Base-by-base conservation (phyloP, 2,797 vertebrate genomes). In the Scarus forsteni region DNA sequence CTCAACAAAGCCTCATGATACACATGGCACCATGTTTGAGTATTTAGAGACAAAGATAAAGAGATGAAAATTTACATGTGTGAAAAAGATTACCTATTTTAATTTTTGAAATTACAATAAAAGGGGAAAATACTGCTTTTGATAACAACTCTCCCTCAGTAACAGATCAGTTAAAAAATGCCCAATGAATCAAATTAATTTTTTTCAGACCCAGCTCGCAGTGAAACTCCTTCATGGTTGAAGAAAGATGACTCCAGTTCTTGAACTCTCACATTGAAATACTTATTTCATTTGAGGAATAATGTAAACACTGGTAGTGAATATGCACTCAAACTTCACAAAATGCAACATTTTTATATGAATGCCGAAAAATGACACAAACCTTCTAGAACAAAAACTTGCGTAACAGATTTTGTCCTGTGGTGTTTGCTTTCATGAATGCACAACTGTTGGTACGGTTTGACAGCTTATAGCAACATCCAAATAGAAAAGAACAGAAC, bases 241-340 rank as follows among this genome's bases (percentile, higher is more conserved):
- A 8, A 53, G 35, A 63, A 60, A 66, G 43, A 70, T 4, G 8
- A 70, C 58, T 77, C 60, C 55, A 70, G 48, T 62, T 79, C 51
- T 60, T 84, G n/a, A 82, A 73, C 43, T 40, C n/a, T 70, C 51
- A 68, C 66, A 71, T 63, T 60, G 55, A 76, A 75, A 70, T 42
- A 72, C 38, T 55, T 53, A 68, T 58, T 39, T 68, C 13, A 63
- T 50, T 8, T 27, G 34, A 63, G 10, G 46, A 77, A 55, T 19
- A 40, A 78, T 80, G 80, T 87, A 88, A 89, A 90, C 87, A 67
- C 61, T 39, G 64, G 8, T 10, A 79, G 58, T 46, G 42, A 83
- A 8, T 35, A 77, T 81, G 77, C 55, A 73, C 67, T 43, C 34
- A 63, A 63, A 64, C 27, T 19, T 44, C 65, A 62, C 38, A 53